Evolutionary conservation across 2,797 vertebrate species (phyloP).

Genomic region (Novumbra hubbsi): DNA sequence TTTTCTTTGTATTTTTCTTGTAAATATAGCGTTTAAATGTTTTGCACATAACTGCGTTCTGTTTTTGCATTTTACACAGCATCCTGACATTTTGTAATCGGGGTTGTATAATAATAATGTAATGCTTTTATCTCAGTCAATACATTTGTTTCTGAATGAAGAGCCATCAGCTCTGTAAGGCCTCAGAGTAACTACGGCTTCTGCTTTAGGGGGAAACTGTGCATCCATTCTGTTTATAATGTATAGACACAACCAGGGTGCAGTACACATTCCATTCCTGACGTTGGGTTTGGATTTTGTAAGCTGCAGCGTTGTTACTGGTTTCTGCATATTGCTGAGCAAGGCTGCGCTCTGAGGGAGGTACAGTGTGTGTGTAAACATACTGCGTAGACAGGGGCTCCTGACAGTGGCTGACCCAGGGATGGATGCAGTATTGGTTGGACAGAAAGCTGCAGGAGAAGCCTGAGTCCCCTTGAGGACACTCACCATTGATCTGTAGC

Average conservation of each 20-base stretch:
- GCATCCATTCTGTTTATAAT: constrained; percentile 7
- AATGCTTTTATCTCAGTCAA: too few species aligned
- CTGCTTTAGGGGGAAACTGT: neutral
- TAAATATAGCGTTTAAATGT: too few species aligned
- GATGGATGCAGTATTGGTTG: constrained; percentile 53
- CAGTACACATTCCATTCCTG: constrained; percentile 32
- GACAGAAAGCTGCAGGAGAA: constrained; percentile 42
- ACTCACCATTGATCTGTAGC: constrained; percentile 66
- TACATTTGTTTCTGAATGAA: neutral
- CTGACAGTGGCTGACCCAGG: constrained; percentile 51
- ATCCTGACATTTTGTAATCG: too few species aligned
- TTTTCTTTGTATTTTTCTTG: too few species aligned
- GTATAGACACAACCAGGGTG: constrained; percentile 24
- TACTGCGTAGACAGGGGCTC: constrained; percentile 44
- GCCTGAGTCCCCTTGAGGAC: constrained; percentile 56
- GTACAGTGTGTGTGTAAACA: constrained; percentile 3
- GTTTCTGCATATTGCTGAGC: constrained; percentile 42
- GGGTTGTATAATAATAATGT: too few species aligned
- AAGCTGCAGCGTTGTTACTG: constrained; percentile 10
- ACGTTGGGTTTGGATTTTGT: constrained; percentile 55
- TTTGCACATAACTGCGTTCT: too few species aligned
- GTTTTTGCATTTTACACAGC: too few species aligned
- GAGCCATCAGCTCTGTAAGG: constrained; percentile 28
- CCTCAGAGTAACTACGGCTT: constrained; percentile 21
- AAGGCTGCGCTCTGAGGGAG: constrained; percentile 36